Percentiles rank a stretch among this genome's conserved stretches.
Evolutionary conservation across 2,888 invertebrate species (phyloP).

Genomic region (Pammene aurita): DNA sequence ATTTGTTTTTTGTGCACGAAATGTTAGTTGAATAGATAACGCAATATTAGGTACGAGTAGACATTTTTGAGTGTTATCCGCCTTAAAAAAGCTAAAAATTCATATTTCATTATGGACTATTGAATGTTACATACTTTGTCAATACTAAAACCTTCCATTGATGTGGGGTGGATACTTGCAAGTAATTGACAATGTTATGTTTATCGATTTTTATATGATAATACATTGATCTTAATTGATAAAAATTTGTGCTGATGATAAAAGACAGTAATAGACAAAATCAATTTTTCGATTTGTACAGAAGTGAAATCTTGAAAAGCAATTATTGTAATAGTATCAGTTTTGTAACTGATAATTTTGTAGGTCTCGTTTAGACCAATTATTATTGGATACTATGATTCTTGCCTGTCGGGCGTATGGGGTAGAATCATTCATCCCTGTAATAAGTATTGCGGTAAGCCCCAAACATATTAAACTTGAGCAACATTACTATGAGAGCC

Average conservation of each 20-base stretch:
- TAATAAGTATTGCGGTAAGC: background rate
- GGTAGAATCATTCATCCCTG: background rate
- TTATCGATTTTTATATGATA: background rate
- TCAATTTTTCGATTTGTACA: background rate
- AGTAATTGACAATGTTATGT: background rate
- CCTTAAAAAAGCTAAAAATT: background rate
- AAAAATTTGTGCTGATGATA: background rate
- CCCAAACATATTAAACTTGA: constrained; percentile 42
- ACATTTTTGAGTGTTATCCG: background rate
- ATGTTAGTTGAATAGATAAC: constrained; percentile 6
- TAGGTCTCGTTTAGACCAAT: constrained; percentile 16
- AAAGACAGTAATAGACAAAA: background rate
- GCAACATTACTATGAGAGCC: constrained; percentile 44
- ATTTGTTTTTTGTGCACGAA: constrained; percentile 16
- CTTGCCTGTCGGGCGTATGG: background rate
- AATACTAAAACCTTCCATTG: background rate
- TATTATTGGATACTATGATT: background rate
- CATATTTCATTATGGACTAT: background rate
- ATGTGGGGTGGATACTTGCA: too few species aligned
- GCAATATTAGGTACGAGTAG: background rate
- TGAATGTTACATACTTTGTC: background rate
- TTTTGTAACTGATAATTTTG: constrained; percentile 7
- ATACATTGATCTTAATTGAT: background rate
- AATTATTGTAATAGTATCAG: background rate
- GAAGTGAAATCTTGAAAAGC: background rate